Evolutionary conservation across 2,888 invertebrate genomes (phyloP), one percentile per base, ranked within the genome.

Genomic region (Cabera pusaria): DNA sequence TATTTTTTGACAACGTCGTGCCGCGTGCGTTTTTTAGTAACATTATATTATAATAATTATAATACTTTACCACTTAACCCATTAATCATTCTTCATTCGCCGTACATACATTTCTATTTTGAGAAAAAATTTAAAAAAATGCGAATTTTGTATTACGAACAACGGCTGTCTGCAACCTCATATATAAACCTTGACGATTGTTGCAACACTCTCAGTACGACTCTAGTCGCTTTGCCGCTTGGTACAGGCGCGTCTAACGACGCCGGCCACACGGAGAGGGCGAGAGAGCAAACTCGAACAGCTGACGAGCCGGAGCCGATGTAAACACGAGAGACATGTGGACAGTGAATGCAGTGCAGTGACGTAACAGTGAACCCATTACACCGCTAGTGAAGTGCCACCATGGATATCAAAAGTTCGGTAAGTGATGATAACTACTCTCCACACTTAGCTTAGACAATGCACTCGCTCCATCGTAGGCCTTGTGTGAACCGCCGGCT

Each of bases 151-250:
- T 65, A 50, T 56, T 60, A 56, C 63, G 64, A 70, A 64, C 64
- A 62, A 56, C 71, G 56, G 62, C 53, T 35, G 48, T 66, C 55
- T 81, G 70, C 79, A 83, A 77, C 67, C 72, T 85, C 73, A 86
- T 87, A 88, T 86, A 85, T 87, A 87, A 87, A 77, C 80, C 79
- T 83, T 81, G 80, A 78, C 59, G 73, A 66, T 68, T 68, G 83
- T 86, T 86, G 82, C 84, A 85, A 86, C 82, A 86, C 78, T 68
- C 79, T 88, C 89, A 90, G 89, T 89, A 79, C 82, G 87, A 82
- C 89, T 90, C 89, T 90, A 89, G 90, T 90, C 90, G 90, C 89
- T 88, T 88, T 90, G 90, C 89, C 89, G 90, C 73, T 86, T 80
- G 88, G 87, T 80, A 61, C 83, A 72, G 83, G 86, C 82, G 80